These are phyloP conservation scores for Artemisiospiza belli DNA, from an alignment of 2,113 vertebrate species.

Conservation along the genomic window DNA sequence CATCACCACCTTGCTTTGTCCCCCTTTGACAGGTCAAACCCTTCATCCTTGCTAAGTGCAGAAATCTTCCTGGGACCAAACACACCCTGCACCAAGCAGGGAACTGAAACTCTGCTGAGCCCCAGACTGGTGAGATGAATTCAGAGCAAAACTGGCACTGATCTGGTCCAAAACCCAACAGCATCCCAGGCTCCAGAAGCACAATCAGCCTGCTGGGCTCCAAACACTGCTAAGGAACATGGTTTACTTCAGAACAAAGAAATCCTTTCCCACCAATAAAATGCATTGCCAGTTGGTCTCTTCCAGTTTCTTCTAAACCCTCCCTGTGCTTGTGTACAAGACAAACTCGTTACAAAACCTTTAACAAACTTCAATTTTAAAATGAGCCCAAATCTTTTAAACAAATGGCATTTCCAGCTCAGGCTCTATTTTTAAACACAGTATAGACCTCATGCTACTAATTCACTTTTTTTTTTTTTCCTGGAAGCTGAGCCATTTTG, in stretches of 20 bases:
- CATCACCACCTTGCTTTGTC: neutral
- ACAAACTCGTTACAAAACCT: neutral
- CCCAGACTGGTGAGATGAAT: neutral
- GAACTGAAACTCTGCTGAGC: neutral
- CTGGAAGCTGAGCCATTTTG: conserved; percentile 34
- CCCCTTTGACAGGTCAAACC: neutral
- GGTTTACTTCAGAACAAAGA: conserved; percentile 10
- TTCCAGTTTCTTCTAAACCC: neutral
- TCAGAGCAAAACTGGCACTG: neutral
- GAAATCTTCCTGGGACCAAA: neutral
- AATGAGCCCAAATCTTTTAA: neutral
- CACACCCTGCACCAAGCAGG: neutral
- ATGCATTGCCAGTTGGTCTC: neutral
- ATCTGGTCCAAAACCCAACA: neutral
- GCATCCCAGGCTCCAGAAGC: neutral
- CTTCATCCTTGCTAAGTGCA: neutral
- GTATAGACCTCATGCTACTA: neutral
- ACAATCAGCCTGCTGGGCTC: neutral
- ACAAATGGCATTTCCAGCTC: neutral
- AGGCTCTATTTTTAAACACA: neutral
- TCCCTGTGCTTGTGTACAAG: neutral
- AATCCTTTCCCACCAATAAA: conserved; percentile 22
- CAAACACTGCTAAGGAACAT: neutral
- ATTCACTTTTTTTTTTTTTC: neutral
- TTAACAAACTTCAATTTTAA: neutral